Base-by-base conservation (phyloP, 2,797 vertebrate genomes). In the Carapus acus region DNA sequence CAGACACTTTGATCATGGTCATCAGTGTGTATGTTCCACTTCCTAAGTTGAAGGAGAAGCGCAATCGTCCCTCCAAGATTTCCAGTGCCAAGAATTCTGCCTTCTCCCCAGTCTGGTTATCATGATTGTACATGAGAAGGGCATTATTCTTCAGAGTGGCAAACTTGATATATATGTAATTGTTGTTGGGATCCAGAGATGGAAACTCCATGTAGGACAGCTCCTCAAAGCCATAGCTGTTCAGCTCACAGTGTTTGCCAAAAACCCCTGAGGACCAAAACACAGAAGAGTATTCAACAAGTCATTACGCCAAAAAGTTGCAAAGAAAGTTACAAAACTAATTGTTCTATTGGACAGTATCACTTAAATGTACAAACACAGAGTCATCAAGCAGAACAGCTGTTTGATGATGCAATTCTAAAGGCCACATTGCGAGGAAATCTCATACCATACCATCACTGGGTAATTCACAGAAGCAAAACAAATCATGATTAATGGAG, bases 201-300 rank as follows among this genome's bases (percentile, higher is more conserved):
- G 96, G 94, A 73, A 99, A 98, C 76, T 98, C 95, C 96, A 99
- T 97, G 62, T 93, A 99, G 0, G 96, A 99, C 19, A 99, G 51
- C 78, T 97, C 96, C 76, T 96, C 93, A 67, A 99, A 99, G 19
- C 96, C 96, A 0, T 99, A 98, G 64, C 96, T 99, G 81, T 94
- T 98, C 57, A 99, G 83, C 65, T 99, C 96, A 15, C 96, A 99
- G 71, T 98, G 94, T 71, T 97, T 98, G 57, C 96, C 96, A 77
- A 98, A 98, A 78, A 97, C 96, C 74, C 96, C 95, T 99, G 83
- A 65, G 65, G 67, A 78, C 48, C 45, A 54, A 77, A 56, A 57
- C 42, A 66, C 45, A 55, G 29, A 48, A 20, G 57, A 53, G n/a
- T 43, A 71, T 57, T 78, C 39, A 73, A 51, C 45, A 40, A 59